phyloP scores from a whole-genome alignment of 2,113 vertebrate genomes.

The Sylvietta virens region DNA sequence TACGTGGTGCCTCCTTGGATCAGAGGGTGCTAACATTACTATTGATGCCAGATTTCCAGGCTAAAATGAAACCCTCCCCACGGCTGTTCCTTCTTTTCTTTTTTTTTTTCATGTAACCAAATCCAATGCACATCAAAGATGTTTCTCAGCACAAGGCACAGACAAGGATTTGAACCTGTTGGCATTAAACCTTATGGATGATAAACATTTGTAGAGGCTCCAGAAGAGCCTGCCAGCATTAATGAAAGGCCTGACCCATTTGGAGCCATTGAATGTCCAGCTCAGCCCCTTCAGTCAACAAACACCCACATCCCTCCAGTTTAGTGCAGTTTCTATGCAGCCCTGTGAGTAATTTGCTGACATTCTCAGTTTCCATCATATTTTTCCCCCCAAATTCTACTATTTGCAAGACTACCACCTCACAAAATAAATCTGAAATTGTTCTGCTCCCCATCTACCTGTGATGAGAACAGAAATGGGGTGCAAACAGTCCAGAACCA shows the following conservation, averaged over 20 bases:
- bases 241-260: neutral
- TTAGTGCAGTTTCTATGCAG: neutral
- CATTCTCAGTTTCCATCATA: neutral
- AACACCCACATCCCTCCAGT: neutral
- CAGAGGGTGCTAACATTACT: conserved; percentile 56
- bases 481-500: neutral
- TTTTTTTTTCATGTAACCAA: conserved; percentile 4
- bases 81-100: neutral
- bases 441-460: neutral
- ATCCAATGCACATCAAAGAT: neutral
- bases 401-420: neutral
- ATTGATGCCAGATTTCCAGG: conserved; percentile 56
- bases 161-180: neutral
- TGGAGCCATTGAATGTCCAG: neutral
- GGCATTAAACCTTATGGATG: neutral
- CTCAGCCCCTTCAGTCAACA: neutral
- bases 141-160: neutral
- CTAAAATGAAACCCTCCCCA: conserved; percentile 32
- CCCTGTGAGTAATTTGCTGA: neutral
- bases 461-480: neutral
- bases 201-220: neutral
- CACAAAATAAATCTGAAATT: neutral
- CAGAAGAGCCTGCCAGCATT: neutral
- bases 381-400: neutral
- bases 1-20: conserved; percentile 57